These are phyloP conservation scores for Drosophila truncata DNA, from an alignment of 1,140 invertebrate genomes.

Conservation along the genomic window DNA sequence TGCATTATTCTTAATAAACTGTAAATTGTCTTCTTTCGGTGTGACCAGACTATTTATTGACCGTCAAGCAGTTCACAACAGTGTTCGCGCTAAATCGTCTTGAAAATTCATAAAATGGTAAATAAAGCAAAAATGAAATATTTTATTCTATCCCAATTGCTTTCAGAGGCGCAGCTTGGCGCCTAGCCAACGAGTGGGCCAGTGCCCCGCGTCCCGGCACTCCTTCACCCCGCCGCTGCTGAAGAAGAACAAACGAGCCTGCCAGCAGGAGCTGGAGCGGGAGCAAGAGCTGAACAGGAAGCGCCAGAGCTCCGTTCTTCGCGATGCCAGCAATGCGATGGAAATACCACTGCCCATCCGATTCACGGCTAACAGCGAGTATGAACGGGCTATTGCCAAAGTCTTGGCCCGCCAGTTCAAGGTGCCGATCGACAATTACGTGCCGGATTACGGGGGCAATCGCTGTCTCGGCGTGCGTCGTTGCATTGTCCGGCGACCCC, in stretches of 20 bases:
- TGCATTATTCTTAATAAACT: not conserved
- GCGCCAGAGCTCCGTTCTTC: slow-evolving; percentile 18
- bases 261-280: slow-evolving; percentile 63
- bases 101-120: slow-evolving; percentile 55
- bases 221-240: slow-evolving; percentile 68
- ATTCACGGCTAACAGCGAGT: slow-evolving; percentile 85
- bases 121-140: not conserved
- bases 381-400: slow-evolving; percentile 90
- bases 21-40: not conserved
- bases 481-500: slow-evolving; percentile 89
- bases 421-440: slow-evolving; percentile 97
- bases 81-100: slow-evolving; percentile 18
- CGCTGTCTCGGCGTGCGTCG: slow-evolving; percentile 90
- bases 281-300: slow-evolving; percentile 55
- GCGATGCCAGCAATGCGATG: slow-evolving; percentile 37
- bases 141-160: not conserved
- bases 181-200: slow-evolving; percentile 68
- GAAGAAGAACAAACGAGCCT: slow-evolving; percentile 72
- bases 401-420: slow-evolving; percentile 96
- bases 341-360: slow-evolving; percentile 51
- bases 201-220: slow-evolving; percentile 39
- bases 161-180: slow-evolving; percentile 75
- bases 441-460: slow-evolving; percentile 88
- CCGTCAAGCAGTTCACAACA: not conserved
- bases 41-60: not conserved